These are phyloP conservation scores for Glaucopsyche alexis DNA, from an alignment of 2,888 invertebrate species.

Conservation along the genomic window DNA sequence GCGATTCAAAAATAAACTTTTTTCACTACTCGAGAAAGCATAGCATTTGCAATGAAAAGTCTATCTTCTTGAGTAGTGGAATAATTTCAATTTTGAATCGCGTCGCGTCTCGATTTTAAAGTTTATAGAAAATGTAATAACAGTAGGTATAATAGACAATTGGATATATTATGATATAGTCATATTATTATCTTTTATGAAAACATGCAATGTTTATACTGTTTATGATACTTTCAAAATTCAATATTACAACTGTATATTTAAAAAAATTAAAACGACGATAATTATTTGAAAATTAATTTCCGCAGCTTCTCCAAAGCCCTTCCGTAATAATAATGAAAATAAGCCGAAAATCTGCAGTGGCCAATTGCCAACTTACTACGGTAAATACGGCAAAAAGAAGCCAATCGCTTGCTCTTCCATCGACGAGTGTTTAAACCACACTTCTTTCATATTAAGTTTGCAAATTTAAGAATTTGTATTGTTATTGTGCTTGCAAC, in stretches of 20 bases:
- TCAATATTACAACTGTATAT: not conserved
- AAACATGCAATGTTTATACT: not conserved
- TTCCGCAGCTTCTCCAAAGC: constrained; percentile 24
- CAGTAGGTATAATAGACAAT: not conserved
- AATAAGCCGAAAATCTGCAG: constrained; percentile 25
- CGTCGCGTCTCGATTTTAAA: no score
- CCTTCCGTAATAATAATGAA: constrained; percentile 26
- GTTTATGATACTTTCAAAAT: not conserved
- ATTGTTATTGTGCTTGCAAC: constrained; percentile 7
- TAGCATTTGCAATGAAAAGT: no score
- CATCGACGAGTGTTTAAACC: not conserved
- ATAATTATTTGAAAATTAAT: not conserved
- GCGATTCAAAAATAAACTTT: no score
- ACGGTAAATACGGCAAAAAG: constrained; percentile 20
- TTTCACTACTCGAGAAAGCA: no score
- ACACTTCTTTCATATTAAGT: not conserved
- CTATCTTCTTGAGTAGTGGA: no score
- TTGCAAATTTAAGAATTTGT: not conserved
- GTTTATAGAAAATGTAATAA: not conserved
- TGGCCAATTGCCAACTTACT: constrained; percentile 17
- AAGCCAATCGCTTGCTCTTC: constrained; percentile 8
- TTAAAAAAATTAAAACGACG: not conserved
- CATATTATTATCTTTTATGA: not conserved
- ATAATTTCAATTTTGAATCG: no score
- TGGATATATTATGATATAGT: no score